These are phyloP conservation scores for Urophycis tenuis DNA, from an alignment of 2,797 vertebrate species.

Conservation along the genomic window DNA sequence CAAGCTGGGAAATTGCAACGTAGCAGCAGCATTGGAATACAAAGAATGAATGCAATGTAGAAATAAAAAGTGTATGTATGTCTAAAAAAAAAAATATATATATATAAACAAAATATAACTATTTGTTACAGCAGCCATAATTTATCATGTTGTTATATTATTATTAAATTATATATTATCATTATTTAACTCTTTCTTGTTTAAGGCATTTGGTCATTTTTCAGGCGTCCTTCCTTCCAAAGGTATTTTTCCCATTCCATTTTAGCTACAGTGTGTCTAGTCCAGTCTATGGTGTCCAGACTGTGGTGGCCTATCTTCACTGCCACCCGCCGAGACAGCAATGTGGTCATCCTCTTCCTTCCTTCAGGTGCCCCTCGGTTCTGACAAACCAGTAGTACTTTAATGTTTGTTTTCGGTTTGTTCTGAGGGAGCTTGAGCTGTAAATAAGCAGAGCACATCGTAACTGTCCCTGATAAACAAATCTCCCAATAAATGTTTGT, in stretches of 20 bases:
- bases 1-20: no score
- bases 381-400: constrained; percentile 13
- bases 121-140: constrained; percentile 9
- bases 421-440: neutral
- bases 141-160: neutral
- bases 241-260: neutral
- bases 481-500: neutral
- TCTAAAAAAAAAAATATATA: no score
- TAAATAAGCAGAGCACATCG: neutral
- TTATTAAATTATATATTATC: neutral
- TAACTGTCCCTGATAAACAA: neutral
- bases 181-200: neutral
- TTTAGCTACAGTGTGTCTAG: neutral
- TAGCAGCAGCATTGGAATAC: no score
- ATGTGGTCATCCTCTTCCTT: constrained; percentile 24
- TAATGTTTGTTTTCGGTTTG: neutral
- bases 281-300: constrained; percentile 32
- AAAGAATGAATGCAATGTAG: no score
- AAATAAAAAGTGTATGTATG: no score
- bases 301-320: constrained; percentile 31
- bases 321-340: constrained; percentile 28
- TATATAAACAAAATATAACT: no score
- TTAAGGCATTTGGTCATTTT: neutral
- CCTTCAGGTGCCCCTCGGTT: constrained; percentile 8
- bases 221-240: neutral